Conservation (phyloP, 53 echinoderm and acorn worm genomes). For the Stichopus horrens region DNA sequence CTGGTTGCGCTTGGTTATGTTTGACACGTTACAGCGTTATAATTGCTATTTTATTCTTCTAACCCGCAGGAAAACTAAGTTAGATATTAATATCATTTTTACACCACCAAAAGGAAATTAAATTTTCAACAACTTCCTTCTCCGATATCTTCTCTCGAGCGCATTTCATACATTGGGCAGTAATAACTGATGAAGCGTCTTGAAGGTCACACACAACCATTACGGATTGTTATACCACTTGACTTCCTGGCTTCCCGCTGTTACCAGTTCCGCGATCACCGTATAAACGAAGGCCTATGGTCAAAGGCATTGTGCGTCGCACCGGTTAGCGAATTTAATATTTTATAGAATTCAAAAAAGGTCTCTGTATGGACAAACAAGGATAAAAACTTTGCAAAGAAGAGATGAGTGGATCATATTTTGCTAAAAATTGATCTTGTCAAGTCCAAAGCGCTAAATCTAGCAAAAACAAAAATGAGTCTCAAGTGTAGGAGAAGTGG, state of each 20-base stretch:
- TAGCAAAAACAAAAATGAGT: too few species aligned
- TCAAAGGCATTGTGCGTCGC: too few species aligned
- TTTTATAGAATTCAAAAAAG: not conserved
- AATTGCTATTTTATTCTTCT: too few species aligned
- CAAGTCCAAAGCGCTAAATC: too few species aligned
- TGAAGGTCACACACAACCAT: conserved; percentile 28
- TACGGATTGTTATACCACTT: not conserved
- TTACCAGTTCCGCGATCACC: conserved; percentile 32
- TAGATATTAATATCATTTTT: not conserved
- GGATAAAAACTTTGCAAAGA: too few species aligned
- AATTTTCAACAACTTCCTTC: not conserved
- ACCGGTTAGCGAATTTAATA: not conserved
- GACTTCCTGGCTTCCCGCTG: conserved; percentile 37
- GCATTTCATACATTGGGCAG: not conserved
- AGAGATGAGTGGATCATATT: too few species aligned
- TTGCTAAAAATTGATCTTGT: too few species aligned
- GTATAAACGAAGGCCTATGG: not conserved
- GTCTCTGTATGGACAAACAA: too few species aligned
- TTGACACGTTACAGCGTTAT: too few species aligned
- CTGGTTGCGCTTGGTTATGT: too few species aligned
- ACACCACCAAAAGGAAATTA: conserved; percentile 30
- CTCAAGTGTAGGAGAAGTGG: too few species aligned
- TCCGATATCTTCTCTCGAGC: not conserved
- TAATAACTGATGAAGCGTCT: not conserved
- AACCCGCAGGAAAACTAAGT: too few species aligned